A percentile compares a stretch with the other conserved stretches of the same genome.
Evolutionary conservation across 2,113 vertebrate genomes (phyloP).

Genomic region (Corydoras sp.): DNA sequence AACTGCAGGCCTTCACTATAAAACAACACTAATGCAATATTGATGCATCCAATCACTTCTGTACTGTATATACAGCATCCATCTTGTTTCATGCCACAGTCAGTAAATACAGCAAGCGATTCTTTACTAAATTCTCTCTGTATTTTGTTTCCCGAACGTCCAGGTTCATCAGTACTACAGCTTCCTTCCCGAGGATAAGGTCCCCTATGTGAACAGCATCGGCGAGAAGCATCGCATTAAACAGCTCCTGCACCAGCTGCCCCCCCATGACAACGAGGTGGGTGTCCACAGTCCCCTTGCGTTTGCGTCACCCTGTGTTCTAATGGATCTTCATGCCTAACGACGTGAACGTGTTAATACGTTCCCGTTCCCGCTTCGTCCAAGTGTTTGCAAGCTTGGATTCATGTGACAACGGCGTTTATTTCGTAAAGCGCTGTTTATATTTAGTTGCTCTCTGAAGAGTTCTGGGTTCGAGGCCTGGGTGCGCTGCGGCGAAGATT

Average conservation of each 20-base stretch:
- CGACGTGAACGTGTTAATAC: background rate
- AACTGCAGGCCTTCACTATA: no score
- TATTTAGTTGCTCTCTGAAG: conserved; percentile 11
- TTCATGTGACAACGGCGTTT: conserved; percentile 3
- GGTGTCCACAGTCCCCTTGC: conserved; percentile 15
- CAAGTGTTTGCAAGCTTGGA: background rate
- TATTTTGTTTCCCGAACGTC: fast-evolving
- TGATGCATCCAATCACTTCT: background rate
- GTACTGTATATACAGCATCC: no score
- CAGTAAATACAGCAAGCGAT: background rate
- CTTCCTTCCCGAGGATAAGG: conserved; percentile 93
- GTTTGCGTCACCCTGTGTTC: conserved; percentile 5
- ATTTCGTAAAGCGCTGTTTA: conserved; percentile 12
- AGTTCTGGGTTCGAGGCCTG: conserved; percentile 7
- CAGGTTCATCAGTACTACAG: conserved; percentile 98
- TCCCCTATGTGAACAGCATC: conserved; percentile 94
- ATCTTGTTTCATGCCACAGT: background rate
- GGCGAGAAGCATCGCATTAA: conserved; percentile 95
- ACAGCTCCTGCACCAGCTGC: conserved; percentile 91
- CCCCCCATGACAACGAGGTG: conserved; percentile 97
- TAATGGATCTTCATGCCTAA: no score
- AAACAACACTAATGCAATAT: no score
- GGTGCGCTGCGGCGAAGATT: background rate
- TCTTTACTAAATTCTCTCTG: conserved; percentile 6
- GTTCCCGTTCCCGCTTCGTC: background rate